Evolutionary conservation across 2,797 vertebrate genomes (phyloP).

Genomic region (Prionace glauca): DNA sequence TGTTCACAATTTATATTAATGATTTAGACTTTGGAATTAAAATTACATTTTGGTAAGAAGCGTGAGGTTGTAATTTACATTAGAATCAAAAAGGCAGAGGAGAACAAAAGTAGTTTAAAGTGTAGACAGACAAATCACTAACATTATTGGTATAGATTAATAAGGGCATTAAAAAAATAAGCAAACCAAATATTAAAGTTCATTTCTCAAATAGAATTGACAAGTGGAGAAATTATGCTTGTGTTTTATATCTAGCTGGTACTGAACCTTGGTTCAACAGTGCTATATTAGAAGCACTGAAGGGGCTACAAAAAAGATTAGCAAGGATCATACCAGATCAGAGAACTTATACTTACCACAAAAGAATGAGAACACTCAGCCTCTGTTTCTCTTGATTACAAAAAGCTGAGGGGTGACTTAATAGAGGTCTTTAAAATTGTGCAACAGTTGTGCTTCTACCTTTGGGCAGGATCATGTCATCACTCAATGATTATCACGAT

Average conservation of each 20-base stretch:
- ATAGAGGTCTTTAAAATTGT: neutral
- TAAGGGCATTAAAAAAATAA: neutral
- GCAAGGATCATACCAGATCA: too few relatives aligned
- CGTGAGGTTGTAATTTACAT: neutral
- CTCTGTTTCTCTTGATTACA: neutral
- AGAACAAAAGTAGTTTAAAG: neutral
- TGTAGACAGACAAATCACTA: neutral
- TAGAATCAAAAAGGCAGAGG: too few relatives aligned
- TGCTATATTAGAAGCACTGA: too few relatives aligned
- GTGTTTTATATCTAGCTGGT: too few relatives aligned
- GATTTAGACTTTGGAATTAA: neutral
- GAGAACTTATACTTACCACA: neutral
- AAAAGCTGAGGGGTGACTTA: neutral
- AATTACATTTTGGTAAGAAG: neutral
- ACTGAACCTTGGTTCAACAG: too few relatives aligned
- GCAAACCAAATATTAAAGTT: neutral
- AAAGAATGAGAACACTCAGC: neutral
- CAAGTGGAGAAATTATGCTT: neutral
- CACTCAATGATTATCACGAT: neutral
- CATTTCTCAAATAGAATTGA: neutral
- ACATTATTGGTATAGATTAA: neutral
- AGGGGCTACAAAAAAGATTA: too few relatives aligned
- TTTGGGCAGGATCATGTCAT: neutral
- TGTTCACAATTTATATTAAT: neutral
- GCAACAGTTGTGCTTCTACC: neutral